These are phyloP conservation scores for Augochlorella aurata DNA, from an alignment of 2,888 invertebrate species.

Conservation along the genomic window DNA sequence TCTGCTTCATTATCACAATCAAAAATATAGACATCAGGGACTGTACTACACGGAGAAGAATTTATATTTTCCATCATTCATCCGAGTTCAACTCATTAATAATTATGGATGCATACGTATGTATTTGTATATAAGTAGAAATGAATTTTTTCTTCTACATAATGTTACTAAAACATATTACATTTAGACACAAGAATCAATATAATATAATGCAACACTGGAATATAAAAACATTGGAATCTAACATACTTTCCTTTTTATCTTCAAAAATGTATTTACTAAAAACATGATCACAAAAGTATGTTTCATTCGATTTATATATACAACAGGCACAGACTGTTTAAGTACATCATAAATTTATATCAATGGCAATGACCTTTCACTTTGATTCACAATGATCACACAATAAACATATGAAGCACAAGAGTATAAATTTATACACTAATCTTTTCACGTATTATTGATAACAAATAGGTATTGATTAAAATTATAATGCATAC, in stretches of 20 bases:
- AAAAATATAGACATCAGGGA: constrained; percentile 74
- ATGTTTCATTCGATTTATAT: not conserved
- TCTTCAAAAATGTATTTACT: not conserved
- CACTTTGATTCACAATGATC: constrained; percentile 10
- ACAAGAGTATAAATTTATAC: not conserved
- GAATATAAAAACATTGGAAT: not conserved
- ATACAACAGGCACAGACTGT: not conserved
- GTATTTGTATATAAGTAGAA: not conserved
- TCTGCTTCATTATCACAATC: constrained; percentile 76
- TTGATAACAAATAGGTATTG: not conserved
- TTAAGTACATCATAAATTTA: not conserved
- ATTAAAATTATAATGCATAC: not conserved
- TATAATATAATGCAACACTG: not conserved
- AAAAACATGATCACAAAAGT: not conserved
- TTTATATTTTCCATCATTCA: constrained; percentile 42
- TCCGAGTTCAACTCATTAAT: constrained; percentile 2
- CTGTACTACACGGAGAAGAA: constrained; percentile 42
- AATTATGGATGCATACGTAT: not conserved
- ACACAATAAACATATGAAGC: constrained; percentile 4
- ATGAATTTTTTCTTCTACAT: not conserved
- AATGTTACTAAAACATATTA: not conserved
- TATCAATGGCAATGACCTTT: not conserved
- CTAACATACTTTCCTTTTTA: not conserved
- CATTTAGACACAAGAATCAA: not conserved
- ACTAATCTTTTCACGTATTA: constrained; percentile 2